Evolutionary conservation across 2,797 vertebrate species (phyloP).

Genomic region (Psittacula echo): DNA sequence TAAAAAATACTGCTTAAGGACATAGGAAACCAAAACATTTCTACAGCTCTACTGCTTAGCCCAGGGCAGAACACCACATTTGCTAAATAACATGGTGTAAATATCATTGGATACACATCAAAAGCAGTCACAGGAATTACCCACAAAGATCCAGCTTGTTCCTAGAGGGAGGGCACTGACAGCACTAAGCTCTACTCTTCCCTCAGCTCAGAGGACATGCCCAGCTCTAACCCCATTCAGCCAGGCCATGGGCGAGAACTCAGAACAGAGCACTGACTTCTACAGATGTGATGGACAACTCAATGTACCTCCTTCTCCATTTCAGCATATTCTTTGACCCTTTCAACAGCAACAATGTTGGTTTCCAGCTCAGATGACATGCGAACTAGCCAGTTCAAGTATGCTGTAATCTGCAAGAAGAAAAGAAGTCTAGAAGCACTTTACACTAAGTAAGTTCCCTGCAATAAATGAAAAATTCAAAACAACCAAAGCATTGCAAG

Average conservation of each 20-base stretch:
- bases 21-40: neutral
- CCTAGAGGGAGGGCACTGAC: neutral
- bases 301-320: conserved; percentile 89
- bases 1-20: neutral
- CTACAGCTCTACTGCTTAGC: neutral
- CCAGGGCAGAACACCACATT: neutral
- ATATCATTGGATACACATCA: neutral
- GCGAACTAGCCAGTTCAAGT: conserved; percentile 93
- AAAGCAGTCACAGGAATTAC: neutral
- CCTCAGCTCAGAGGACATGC: neutral
- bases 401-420: conserved; percentile 79
- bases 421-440: neutral
- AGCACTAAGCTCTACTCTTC: neutral
- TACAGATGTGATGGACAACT: neutral
- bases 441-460: neutral
- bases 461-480: neutral
- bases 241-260: neutral
- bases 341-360: conserved; percentile 95
- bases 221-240: neutral
- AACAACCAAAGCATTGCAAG: neutral
- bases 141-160: neutral
- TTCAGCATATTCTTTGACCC: conserved; percentile 89
- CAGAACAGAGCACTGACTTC: neutral
- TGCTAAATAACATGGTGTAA: neutral
- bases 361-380: conserved; percentile 97